A percentile compares a stretch with the other conserved stretches of the same genome.
phyloP scores from a whole-genome alignment of 2,113 vertebrate species.

The Thermophis baileyi region DNA sequence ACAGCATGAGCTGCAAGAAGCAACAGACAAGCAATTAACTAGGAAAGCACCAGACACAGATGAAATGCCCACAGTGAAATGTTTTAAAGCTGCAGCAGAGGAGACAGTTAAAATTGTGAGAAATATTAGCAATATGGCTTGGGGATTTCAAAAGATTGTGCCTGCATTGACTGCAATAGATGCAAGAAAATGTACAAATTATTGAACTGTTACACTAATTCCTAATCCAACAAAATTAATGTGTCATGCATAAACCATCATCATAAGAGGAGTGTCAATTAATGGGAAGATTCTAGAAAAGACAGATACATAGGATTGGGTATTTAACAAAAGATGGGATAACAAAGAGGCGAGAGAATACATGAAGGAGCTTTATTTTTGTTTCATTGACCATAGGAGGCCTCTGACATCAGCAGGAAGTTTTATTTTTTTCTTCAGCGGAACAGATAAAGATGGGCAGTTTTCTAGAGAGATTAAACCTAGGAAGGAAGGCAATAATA shows the following conservation, averaged over 20 bases:
- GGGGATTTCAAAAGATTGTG: not conserved
- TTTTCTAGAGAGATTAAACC: not conserved
- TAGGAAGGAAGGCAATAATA: not conserved
- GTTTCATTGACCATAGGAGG: not conserved
- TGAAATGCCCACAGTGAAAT: not conserved
- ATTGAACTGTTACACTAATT: not conserved
- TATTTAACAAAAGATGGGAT: not conserved
- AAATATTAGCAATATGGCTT: not conserved
- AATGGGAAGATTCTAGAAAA: not conserved
- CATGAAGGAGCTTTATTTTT: not conserved
- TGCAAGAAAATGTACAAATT: not conserved
- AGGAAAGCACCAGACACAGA: not conserved
- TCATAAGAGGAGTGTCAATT: not conserved
- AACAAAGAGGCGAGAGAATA: not conserved
- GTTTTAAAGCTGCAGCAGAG: not conserved
- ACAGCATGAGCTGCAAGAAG: not conserved
- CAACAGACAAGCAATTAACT: not conserved
- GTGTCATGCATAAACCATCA: not conserved
- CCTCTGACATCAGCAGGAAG: not conserved
- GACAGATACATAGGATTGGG: not conserved
- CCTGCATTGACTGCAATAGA: not conserved
- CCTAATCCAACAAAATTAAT: not conserved
- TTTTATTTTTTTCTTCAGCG: not conserved
- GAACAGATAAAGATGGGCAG: not conserved
- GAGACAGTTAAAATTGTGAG: not conserved